phyloP scores from a whole-genome alignment of 1,140 invertebrate species.

The Drosophila ercepeae region DNA sequence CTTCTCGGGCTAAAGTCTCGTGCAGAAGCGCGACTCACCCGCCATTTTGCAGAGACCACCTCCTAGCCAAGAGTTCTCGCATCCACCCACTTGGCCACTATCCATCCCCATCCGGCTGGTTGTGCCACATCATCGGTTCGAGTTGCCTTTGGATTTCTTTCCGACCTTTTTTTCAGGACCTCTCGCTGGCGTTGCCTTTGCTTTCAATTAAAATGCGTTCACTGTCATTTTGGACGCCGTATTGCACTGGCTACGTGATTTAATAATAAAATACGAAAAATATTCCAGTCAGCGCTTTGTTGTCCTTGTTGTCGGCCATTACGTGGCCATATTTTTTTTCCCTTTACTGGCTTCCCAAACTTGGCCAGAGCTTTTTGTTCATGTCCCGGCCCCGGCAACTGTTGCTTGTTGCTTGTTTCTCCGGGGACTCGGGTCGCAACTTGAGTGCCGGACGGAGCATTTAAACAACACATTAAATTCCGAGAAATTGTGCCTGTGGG shows the following conservation, averaged over 20 bases:
- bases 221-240: constrained; percentile 81
- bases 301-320: constrained; percentile 69
- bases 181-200: constrained; percentile 27
- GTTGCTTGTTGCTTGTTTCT: constrained; percentile 68
- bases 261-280: constrained; percentile 77
- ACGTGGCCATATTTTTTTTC: constrained; percentile 59
- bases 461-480: constrained; percentile 44
- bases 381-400: constrained; percentile 38
- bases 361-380: not conserved
- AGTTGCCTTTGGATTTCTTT: constrained; percentile 18
- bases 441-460: constrained; percentile 10
- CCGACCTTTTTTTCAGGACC: constrained; percentile 4
- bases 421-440: constrained; percentile 3
- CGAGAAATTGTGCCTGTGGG: constrained; percentile 4
- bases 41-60: not conserved
- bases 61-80: not conserved
- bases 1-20: constrained; percentile 66
- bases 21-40: constrained; percentile 33
- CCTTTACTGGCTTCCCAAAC: not conserved
- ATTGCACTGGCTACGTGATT: constrained; percentile 81
- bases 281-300: constrained; percentile 75
- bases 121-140: constrained; percentile 50
- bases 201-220: constrained; percentile 82
- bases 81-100: constrained; percentile 1
- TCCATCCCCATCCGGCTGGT: constrained; percentile 8